phyloP scores from a whole-genome alignment of 2,888 invertebrate species.

The Drosophila cracens region DNA sequence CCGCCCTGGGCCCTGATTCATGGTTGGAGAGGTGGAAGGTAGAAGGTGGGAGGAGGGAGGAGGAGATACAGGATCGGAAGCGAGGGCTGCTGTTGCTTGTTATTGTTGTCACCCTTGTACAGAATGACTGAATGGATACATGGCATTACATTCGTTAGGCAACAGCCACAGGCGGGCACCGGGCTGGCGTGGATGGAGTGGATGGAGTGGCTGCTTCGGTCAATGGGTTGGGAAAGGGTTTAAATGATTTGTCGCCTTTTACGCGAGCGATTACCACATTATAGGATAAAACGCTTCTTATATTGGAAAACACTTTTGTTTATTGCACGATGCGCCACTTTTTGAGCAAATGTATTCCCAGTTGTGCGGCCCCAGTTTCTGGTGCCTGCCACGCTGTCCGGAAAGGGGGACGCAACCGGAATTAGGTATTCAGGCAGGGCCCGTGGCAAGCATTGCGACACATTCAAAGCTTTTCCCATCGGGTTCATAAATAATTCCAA shows the following conservation, averaged over 20 bases:
- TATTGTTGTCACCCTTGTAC: constrained; percentile 74
- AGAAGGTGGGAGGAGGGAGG: no score
- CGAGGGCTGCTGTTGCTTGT: constrained; percentile 20
- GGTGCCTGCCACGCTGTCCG: not conserved
- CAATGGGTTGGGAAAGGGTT: constrained; percentile 54
- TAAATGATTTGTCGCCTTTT: constrained; percentile 84
- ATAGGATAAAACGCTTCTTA: constrained; percentile 77
- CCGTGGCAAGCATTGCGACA: constrained; percentile 78
- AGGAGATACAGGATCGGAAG: not conserved
- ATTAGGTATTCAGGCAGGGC: constrained; percentile 63
- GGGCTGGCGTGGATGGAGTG: not conserved
- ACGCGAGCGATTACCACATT: constrained; percentile 84
- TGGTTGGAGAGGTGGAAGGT: not conserved
- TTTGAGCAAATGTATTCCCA: constrained; percentile 70
- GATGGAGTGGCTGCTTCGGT: constrained; percentile 15
- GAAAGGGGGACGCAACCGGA: constrained; percentile 25
- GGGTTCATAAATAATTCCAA: constrained; percentile 82
- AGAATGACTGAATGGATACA: constrained; percentile 16
- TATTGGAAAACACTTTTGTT: constrained; percentile 81
- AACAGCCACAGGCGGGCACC: constrained; percentile 21
- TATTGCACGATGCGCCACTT: constrained; percentile 69
- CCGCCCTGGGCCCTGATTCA: constrained; percentile 29
- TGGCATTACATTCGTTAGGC: constrained; percentile 41
- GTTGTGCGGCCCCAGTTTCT: constrained; percentile 48
- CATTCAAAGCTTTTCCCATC: constrained; percentile 82